These are phyloP conservation scores for Astreopora myriophthalma DNA, from an alignment of 64 coral and sea anemone genomes.

Conservation along the genomic window DNA sequence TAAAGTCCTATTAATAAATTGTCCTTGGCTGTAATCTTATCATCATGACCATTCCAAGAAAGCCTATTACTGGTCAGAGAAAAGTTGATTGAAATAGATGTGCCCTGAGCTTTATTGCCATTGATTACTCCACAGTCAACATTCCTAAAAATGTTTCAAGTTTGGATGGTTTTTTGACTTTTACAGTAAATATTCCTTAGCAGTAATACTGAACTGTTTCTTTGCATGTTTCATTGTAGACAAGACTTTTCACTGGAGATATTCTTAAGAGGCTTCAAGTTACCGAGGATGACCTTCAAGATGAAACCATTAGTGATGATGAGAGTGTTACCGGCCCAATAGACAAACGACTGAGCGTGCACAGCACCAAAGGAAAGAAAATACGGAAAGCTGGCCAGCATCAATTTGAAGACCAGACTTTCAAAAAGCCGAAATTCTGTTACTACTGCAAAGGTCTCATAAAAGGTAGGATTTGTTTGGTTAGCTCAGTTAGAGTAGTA, in stretches of 20 bases:
- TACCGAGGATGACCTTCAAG: slow-evolving; percentile 77
- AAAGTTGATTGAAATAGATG: no score
- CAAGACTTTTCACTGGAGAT: slow-evolving; percentile 65
- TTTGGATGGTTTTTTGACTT: neutral
- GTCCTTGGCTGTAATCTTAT: no score
- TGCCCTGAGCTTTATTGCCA: no score
- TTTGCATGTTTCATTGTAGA: neutral
- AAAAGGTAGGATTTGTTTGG: slow-evolving; percentile 67
- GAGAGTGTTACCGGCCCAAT: slow-evolving; percentile 55
- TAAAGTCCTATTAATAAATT: no score
- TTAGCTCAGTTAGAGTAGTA: no score
- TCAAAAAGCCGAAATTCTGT: slow-evolving; percentile 84
- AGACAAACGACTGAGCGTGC: slow-evolving; percentile 70
- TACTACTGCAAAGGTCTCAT: slow-evolving; percentile 87
- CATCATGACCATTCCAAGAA: no score
- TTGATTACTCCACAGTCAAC: no score
- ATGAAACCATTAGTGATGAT: slow-evolving; percentile 75
- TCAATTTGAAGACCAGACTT: slow-evolving; percentile 89
- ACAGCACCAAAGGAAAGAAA: slow-evolving; percentile 66
- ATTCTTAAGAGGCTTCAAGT: slow-evolving; percentile 73
- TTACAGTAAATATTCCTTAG: no score
- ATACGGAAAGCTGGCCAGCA: slow-evolving; percentile 62
- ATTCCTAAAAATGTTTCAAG: no score
- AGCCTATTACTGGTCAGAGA: no score
- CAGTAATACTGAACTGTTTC: no score